Base-by-base conservation (phyloP, 2,888 invertebrate species). In the Diaphora mendica region DNA sequence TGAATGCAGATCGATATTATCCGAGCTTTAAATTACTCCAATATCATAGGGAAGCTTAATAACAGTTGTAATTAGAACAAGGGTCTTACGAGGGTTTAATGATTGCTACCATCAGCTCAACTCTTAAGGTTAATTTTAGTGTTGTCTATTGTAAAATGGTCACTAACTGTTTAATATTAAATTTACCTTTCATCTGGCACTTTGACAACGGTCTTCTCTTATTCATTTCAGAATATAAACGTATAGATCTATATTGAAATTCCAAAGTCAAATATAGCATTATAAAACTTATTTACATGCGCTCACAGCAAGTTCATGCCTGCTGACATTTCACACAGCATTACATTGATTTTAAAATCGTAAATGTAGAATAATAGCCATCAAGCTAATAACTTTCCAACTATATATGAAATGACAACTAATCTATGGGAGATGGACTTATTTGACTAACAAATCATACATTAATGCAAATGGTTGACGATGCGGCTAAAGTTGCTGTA, bases 371-470 rank as follows among this genome's bases (percentile, higher is more conserved):
- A 90, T 91, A 90, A 91, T 90, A 91, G 88, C 88, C 91, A 91
- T 89, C 87, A 88, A 91, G 91, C 94, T 89, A 93, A 93, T 94
- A 94, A 95, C 92, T 94, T 95, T 95, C 93, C 90, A 87, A 91
- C 75, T 90, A 88, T 92, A 91, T 88, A 90, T 92, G 90, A 92
- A 88, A 92, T 93, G 90, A 91, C 65, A 85, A 93, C 94, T 94
- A 95, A 94, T 94, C 85, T 85, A 82, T 89, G 94, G 95, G 94
- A 91, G 90, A 91, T 93, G 95, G 95, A 91, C 87, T 91, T 91
- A 85, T 79, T 85, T 89, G 88, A 94, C 94, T 94, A 93, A 94
- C 94, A 85, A 79, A 89, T 86, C 88, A 89, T 85, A 79, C 86
- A 86, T 83, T 86, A 84, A 87, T 88, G 76, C 78, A 81, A 74